Conservation (phyloP, 2,113 vertebrate species). For the Ahaetulla prasina region DNA sequence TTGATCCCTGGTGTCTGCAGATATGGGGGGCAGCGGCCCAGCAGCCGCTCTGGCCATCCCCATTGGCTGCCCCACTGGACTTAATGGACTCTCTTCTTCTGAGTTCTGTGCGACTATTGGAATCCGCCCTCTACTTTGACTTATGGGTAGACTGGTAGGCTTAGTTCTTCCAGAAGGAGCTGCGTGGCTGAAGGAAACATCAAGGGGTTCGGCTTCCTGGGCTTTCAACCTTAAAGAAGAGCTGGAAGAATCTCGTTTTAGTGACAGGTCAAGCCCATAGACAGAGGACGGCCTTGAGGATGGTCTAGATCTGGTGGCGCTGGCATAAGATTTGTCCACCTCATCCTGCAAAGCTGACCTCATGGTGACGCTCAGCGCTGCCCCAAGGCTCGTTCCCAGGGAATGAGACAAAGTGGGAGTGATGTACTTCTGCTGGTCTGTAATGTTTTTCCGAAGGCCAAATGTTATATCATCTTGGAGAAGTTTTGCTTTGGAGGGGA, state of each 20-base stretch:
- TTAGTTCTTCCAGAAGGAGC: conserved; percentile 88
- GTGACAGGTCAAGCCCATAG: conserved; percentile 93
- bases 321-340: conserved; percentile 85
- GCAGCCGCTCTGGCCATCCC: conserved; percentile 98
- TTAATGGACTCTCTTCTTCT: conserved; percentile 96
- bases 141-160: conserved; percentile 95
- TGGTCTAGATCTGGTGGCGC: conserved; percentile 88
- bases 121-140: conserved; percentile 94
- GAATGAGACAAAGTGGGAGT: conserved; percentile 79
- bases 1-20: conserved; percentile 95
- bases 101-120: conserved; percentile 98
- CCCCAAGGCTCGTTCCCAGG: conserved; percentile 83
- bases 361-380: conserved; percentile 76
- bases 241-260: conserved; percentile 94
- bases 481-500: conserved; percentile 87
- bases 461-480: conserved; percentile 97
- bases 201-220: conserved; percentile 86
- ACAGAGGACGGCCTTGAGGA: conserved; percentile 94
- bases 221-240: conserved; percentile 92
- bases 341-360: conserved; percentile 85
- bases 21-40: conserved; percentile 95
- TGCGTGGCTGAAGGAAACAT: conserved; percentile 85
- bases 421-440: conserved; percentile 94
- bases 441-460: conserved; percentile 94
- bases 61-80: conserved; percentile 98